These are phyloP conservation scores for Anguilla pacifica DNA, from an alignment of 2,797 vertebrate genomes.

Conservation along the genomic window DNA sequence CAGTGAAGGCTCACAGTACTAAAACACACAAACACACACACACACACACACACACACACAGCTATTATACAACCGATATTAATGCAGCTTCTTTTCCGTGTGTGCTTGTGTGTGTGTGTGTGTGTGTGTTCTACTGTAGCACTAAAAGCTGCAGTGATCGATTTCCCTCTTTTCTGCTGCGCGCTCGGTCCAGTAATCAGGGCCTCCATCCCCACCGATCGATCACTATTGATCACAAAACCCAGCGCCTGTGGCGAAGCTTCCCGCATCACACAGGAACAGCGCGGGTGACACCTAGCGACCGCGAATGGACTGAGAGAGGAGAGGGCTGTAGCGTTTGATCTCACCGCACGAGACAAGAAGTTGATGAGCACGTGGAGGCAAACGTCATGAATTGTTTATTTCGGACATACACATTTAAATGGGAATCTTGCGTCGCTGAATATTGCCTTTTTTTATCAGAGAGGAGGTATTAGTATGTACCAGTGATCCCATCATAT, in stretches of 20 bases:
- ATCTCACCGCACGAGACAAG: conserved; percentile 1
- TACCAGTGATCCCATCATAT: neutral
- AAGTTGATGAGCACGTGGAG: conserved; percentile 24
- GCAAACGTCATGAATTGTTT: neutral
- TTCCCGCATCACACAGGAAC: conserved; percentile 59
- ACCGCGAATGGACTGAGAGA: conserved; percentile 48
- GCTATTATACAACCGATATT: conserved; percentile 23
- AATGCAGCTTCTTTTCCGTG: conserved; percentile 16
- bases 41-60: neutral
- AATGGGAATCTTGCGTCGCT: neutral
- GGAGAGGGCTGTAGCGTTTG: neutral
- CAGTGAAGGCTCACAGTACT: neutral
- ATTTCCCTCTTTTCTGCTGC: conserved; percentile 76
- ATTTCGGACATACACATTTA: conserved; percentile 26
- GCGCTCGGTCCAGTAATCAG: conserved; percentile 83
- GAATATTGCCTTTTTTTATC: neutral
- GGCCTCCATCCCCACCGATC: conserved; percentile 79
- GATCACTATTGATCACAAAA: conserved; percentile 81
- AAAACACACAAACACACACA: neutral
- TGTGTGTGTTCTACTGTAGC: conserved; percentile 73
- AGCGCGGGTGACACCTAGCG: conserved; percentile 75
- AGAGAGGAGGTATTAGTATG: neutral
- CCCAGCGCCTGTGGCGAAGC: conserved; percentile 77
- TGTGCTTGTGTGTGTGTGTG: conserved; percentile 58
- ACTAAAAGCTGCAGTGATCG: conserved; percentile 81